Base-by-base conservation (phyloP, 2,113 vertebrate species). In the Protomyctophum bolini region DNA sequence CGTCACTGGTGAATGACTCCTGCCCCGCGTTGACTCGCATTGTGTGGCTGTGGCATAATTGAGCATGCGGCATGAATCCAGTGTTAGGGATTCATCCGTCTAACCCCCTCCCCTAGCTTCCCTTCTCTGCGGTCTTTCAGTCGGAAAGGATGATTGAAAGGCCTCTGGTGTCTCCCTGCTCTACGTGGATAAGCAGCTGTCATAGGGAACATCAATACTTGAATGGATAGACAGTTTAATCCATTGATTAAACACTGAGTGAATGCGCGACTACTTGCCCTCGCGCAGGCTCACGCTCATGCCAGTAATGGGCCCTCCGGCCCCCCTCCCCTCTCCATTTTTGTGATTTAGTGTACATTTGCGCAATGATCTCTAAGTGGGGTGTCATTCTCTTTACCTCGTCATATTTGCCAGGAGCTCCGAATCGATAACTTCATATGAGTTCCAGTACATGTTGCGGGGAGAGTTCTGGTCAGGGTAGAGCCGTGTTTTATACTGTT, bases 161-260 rank as follows among this genome's bases (percentile, higher is more conserved):
- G 85, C 78, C 88, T 87, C 82, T 63, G 73, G 86, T 89, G 87
- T 86, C 79, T 82, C 58, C 55, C 83, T 86, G 85, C 81, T 85
- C 77, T 51, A 76, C 48, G 58, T 73, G 87, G 86, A 91, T 89
- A 91, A 91, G 87, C 86, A 86, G 85, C 87, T 87, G 87, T 91
- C 87, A 89, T 89, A 87, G 84, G 73, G 75, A 76, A 82, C 83
- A 85, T 93, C 89, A 77, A 90, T 88, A 90, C 72, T 57, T 85
- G 84, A 90, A 91, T 89, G 83, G 84, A 92, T 87, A 89, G 83
- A 89, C 87, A 83, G 87, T 90, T 91, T 90, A 86, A 91, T 88
- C 66, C 87, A 91, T 90, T 89, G 88, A 92, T 92, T 90, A 90
- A 92, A 89, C 91, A 88, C 77, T 88, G 82, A 91, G 82, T 63